A percentile compares a stretch with the other conserved stretches of the same genome.
These are phyloP conservation scores for Macropis europaea DNA, from an alignment of 2,888 invertebrate genomes.

Conservation along the genomic window DNA sequence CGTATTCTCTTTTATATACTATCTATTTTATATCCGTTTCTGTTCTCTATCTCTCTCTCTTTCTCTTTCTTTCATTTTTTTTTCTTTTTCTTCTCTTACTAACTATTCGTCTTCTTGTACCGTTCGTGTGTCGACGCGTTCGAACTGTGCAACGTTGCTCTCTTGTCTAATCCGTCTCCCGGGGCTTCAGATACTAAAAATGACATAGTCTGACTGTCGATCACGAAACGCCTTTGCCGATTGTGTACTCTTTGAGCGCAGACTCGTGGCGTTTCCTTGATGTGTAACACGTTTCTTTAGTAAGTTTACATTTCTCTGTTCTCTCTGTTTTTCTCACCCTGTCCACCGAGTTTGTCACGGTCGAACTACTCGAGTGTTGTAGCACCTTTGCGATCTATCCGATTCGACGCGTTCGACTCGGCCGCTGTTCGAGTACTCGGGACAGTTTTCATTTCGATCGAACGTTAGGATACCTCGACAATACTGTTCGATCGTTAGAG, in stretches of 20 bases:
- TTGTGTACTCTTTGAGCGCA: slow-evolving; percentile 3
- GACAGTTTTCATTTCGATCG: too few relatives aligned
- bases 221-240: not conserved
- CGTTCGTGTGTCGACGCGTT: too few relatives aligned
- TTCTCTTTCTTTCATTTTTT: not conserved
- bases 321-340: not conserved
- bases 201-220: not conserved
- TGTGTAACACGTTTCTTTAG: not conserved
- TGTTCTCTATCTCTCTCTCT: slow-evolving; percentile 38
- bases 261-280: slow-evolving; percentile 1
- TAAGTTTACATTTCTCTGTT: slow-evolving; percentile 13
- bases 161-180: too few relatives aligned
- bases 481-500: too few relatives aligned
- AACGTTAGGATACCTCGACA: too few relatives aligned
- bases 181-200: not conserved
- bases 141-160: too few relatives aligned
- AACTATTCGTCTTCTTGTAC: too few relatives aligned
- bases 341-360: not conserved
- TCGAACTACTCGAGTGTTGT: not conserved
- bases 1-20: slow-evolving; percentile 71
- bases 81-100: not conserved
- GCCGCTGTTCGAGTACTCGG: too few relatives aligned
- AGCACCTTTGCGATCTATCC: not conserved
- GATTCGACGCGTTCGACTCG: not conserved
- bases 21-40: slow-evolving; percentile 59